Percentiles rank a stretch among this genome's conserved stretches.
phyloP scores from a whole-genome alignment of 2,797 vertebrate species.

The Centroberyx gerrardi region DNA sequence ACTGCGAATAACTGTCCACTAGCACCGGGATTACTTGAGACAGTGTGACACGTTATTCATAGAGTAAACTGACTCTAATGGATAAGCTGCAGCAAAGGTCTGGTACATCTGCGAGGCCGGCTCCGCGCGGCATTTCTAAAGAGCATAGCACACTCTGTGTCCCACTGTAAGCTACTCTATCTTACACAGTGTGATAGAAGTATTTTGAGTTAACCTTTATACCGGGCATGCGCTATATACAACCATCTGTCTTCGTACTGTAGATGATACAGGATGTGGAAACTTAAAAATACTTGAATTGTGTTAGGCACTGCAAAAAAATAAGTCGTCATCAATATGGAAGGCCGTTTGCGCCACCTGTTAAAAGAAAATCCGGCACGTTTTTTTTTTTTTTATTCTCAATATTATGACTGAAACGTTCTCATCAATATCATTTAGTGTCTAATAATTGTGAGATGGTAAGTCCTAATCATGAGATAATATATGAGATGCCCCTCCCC shows the following conservation, averaged over 20 bases:
- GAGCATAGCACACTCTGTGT: neutral
- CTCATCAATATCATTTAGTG: no score
- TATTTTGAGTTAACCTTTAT: neutral
- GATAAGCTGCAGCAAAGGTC: conserved; percentile 52
- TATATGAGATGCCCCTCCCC: no score
- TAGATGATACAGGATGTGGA: neutral
- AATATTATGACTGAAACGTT: no score
- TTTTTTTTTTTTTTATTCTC: no score
- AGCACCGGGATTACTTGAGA: conserved; percentile 36
- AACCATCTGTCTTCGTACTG: neutral
- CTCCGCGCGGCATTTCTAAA: conserved; percentile 2
- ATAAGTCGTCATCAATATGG: no score
- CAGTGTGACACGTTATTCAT: conserved; percentile 72
- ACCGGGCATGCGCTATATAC: neutral
- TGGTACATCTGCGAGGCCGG: conserved; percentile 23
- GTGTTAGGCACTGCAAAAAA: no score
- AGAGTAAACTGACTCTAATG: conserved; percentile 58
- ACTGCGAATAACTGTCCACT: conserved; percentile 41
- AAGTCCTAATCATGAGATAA: no score
- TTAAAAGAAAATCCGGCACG: no score
- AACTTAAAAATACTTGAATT: neutral
- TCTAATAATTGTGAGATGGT: no score
- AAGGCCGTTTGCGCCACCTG: no score
- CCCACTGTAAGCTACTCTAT: neutral
- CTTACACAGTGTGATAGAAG: neutral